These are phyloP conservation scores for Microcebus griseorufus DNA, from an alignment of 2,113 vertebrate genomes.

Conservation along the genomic window DNA sequence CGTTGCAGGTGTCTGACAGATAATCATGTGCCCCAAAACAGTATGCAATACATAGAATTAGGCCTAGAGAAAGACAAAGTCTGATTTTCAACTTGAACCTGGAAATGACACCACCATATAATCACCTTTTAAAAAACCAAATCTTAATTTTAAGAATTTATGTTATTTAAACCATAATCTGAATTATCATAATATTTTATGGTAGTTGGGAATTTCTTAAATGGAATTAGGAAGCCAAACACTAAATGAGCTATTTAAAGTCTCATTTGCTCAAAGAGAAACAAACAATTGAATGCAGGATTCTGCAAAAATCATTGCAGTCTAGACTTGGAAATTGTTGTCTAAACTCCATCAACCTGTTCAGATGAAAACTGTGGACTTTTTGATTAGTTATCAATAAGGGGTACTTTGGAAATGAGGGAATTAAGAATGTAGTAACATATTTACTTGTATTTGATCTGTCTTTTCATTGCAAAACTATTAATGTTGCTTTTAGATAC, in stretches of 20 bases:
- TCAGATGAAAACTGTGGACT: neutral
- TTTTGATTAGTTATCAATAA: neutral
- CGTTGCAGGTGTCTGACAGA: neutral
- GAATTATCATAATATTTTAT: neutral
- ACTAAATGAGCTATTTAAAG: neutral
- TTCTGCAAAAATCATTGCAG: neutral
- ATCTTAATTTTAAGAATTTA: neutral
- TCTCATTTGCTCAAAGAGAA: neutral
- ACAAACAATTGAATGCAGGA: neutral
- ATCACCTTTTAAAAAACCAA: neutral
- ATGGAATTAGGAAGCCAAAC: neutral
- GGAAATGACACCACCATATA: neutral
- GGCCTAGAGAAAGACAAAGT: neutral
- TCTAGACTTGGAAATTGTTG: neutral
- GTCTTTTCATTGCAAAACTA: neutral
- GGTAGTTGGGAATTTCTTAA: neutral
- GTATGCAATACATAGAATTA: neutral
- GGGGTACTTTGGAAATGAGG: neutral
- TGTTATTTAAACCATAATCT: neutral
- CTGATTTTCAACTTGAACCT: neutral
- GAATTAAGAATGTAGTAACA: neutral
- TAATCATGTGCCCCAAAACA: neutral
- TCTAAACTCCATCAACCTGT: neutral
- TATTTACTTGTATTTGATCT: neutral
- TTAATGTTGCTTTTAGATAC: neutral